Base-by-base conservation (phyloP, 2,888 invertebrate genomes). In the Incurvaria masculella region DNA sequence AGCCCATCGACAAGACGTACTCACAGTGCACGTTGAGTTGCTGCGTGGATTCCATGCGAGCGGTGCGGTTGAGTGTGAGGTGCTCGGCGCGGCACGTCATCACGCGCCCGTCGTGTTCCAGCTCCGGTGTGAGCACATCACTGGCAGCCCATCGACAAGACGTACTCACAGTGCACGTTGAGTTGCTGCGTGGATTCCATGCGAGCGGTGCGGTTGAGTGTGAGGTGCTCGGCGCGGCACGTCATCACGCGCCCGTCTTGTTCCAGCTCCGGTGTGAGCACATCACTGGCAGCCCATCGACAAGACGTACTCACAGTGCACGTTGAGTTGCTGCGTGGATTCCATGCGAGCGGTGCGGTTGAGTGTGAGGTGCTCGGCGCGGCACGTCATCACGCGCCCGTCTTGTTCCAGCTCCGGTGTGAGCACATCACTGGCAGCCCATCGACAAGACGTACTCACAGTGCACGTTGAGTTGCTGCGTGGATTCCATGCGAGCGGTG, bases 231-330 rank as follows among this genome's bases (percentile, higher is more conserved):
- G 1, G 93, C 93, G 50, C 90, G 83, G 64, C 94, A 94, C 46
- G 87, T 88, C 51, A 94, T 79, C 23, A 84, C 81, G 60, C 86
- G 87, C 16, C 88, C 89, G 63, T 94, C 88, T n/a, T 94, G 89
- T 55, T 83, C 82, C 65, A 89, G 81, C 2, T 83, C 84, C 11
- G 94, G 92, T 19, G 83, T 84, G n/a, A n/a, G n/a, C n/a, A n/a
- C n/a, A n/a, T n/a, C n/a, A n/a, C n/a, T n/a, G n/a, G n/a, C n/a
- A n/a, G n/a, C n/a, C n/a, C n/a, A n/a, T n/a, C n/a, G n/a, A n/a
- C n/a, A n/a, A n/a, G n/a, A n/a, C n/a, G n/a, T n/a, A n/a, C 94
- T 91, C 79, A 94, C 94, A 94, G 72, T 89, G 89, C 56, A 94
- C 87, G 73, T 91, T 89, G 50, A 94, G 81, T 63, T 86, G 87